Base-by-base conservation (phyloP, 2,888 invertebrate species). In the Caenorhabditis parvicauda region DNA sequence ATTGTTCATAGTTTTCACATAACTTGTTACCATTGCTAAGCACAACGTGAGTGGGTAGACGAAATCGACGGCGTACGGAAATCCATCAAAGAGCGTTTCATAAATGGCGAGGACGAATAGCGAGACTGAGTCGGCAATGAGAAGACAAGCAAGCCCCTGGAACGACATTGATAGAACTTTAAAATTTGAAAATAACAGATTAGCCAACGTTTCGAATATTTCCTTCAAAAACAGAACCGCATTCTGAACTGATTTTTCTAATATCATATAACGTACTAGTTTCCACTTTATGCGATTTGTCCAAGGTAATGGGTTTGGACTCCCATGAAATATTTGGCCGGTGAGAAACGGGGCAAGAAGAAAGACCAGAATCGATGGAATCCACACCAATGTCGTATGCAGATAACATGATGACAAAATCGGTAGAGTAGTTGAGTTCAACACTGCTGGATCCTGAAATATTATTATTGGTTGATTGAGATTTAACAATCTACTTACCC, bases 331-430 rank as follows among this genome's bases (percentile, higher is more conserved):
- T 6, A 75, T 69, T 55, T 78, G 77, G 12, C 70, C 73, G 1
- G 72, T 67, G 12, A 75, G 58, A 28, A 78, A 53, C 6, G 78
- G 78, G 1, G 76, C 64, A 14, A 66, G 53, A 32, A 73, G 27
- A 47, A 73, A 74, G 28, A 71, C 64, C 51, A 75, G 70, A 3
- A 66, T 54, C 24, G 91, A 91, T 0, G 95, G 94, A 32, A 87
- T 83, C 93, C 94, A 96, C 47, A 91, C 86, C 27, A 95, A 83
- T 1, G 90, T 88, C 0, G 94, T 93, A 82, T 89, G 89, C 83
- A 93, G 89, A 83, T 95, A 93, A 83, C 95, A 96, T 81, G 86
- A 86, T 64, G 94, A 90, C 70, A 95, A 86, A 81, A 90, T 89
- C 35, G 92, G 95, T 82, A 88, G 86, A 6, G 87, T 85, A 19